These are phyloP conservation scores for Spea bombifrons DNA, from an alignment of 2,113 vertebrate genomes.

Conservation along the genomic window DNA sequence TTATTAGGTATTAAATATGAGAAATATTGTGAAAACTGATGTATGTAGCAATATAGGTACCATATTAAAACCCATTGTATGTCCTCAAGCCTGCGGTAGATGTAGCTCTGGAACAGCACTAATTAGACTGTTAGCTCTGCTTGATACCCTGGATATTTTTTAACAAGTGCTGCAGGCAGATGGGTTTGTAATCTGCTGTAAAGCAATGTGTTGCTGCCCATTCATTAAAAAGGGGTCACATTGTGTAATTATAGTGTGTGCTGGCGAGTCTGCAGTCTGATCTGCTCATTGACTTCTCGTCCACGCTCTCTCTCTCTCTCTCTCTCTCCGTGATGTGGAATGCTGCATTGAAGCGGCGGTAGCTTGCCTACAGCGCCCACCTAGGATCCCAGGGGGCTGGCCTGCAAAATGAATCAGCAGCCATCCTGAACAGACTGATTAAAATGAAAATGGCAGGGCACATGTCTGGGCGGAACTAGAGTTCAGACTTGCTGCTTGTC, in stretches of 20 bases:
- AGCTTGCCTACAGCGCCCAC: conserved; percentile 70
- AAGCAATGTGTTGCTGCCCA: neutral
- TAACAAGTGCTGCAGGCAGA: neutral
- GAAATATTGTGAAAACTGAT: neutral
- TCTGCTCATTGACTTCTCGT: conserved; percentile 35
- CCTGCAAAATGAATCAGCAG: conserved; percentile 84
- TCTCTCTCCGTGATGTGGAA: conserved; percentile 57
- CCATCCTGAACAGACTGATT: conserved; percentile 79
- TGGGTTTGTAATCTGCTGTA: neutral
- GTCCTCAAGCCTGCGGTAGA: no score
- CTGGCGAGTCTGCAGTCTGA: conserved; percentile 20
- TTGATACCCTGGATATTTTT: neutral
- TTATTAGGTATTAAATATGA: neutral
- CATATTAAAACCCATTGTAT: no score
- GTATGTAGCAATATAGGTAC: no score
- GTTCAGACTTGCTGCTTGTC: conserved; percentile 76
- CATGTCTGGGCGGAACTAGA: conserved; percentile 76
- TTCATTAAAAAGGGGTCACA: conserved; percentile 10
- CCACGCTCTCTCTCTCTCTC: conserved; percentile 21
- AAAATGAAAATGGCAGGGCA: conserved; percentile 81
- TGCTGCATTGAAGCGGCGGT: conserved; percentile 65
- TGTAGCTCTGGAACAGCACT: no score
- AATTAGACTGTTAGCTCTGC: neutral
- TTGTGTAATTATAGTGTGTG: conserved; percentile 10
- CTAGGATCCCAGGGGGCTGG: conserved; percentile 73